phyloP scores from a whole-genome alignment of 2,797 vertebrate genomes.

The Chelonia mydas region DNA sequence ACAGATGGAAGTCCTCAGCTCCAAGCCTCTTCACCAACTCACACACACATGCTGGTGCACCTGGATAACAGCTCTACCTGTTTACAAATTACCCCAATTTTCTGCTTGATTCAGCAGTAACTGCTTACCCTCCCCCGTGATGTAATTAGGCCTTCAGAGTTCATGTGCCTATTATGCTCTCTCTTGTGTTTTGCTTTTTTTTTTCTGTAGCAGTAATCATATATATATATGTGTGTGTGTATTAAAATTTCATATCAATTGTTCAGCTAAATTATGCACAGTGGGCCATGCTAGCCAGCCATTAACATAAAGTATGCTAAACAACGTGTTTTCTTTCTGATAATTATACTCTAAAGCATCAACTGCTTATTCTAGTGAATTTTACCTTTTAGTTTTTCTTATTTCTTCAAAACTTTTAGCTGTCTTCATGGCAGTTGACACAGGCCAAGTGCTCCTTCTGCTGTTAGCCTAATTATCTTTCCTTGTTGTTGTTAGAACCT shows the following conservation, averaged over 20 bases:
- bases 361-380: constrained; percentile 86
- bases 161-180: constrained; percentile 94
- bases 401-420: constrained; percentile 79
- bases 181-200: constrained; percentile 88
- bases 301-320: constrained; percentile 92
- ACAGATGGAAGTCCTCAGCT: constrained; percentile 65
- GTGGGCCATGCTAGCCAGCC: constrained; percentile 87
- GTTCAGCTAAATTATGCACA: constrained; percentile 93
- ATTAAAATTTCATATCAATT: constrained; percentile 88
- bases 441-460: constrained; percentile 69
- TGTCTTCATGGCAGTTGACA: constrained; percentile 57
- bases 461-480: constrained; percentile 65
- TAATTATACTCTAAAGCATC: constrained; percentile 89
- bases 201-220: constrained; percentile 90
- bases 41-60: constrained; percentile 88
- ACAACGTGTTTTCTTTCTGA: constrained; percentile 84
- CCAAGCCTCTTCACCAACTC: constrained; percentile 36
- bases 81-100: constrained; percentile 98
- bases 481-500: constrained; percentile 61
- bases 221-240: constrained; percentile 82
- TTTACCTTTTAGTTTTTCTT: constrained; percentile 72
- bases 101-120: constrained; percentile 99
- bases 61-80: constrained; percentile 95
- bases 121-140: constrained; percentile 93
- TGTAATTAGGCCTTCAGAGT: constrained; percentile 98